phyloP scores from a whole-genome alignment of 2,888 invertebrate species.

The Clanis bilineata region DNA sequence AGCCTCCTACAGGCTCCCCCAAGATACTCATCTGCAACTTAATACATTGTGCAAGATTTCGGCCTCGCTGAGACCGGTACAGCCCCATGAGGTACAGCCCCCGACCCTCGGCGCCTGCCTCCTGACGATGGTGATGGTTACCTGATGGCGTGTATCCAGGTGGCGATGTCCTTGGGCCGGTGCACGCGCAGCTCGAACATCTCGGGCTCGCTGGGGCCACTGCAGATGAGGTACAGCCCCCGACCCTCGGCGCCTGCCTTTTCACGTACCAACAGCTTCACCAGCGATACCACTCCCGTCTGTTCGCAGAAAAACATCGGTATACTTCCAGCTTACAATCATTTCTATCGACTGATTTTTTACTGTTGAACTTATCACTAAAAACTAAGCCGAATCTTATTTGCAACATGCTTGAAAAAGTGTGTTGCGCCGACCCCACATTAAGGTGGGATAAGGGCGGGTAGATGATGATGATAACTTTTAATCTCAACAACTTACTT shows the following conservation, averaged over 20 bases:
- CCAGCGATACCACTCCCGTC: slow-evolving; percentile 96
- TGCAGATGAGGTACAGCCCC: slow-evolving; percentile 96
- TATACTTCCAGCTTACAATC: too few species aligned
- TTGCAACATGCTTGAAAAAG: too few species aligned
- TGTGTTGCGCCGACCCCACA: too few species aligned
- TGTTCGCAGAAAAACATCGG: slow-evolving; percentile 45
- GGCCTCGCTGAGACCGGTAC: slow-evolving; percentile 94
- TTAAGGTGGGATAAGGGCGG: too few species aligned
- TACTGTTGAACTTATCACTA: too few species aligned
- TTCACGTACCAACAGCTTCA: slow-evolving; percentile 95
- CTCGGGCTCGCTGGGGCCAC: slow-evolving; percentile 95
- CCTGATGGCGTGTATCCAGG: slow-evolving; percentile 95
- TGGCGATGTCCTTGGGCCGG: slow-evolving; percentile 93
- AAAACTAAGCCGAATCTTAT: too few species aligned
- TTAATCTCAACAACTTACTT: too few species aligned
- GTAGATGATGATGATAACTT: too few species aligned
- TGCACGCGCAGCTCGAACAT: slow-evolving; percentile 97
- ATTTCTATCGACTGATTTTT: too few species aligned
- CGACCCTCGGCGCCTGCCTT: slow-evolving; percentile 96
- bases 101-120: slow-evolving; percentile 94
- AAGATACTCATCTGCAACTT: too few species aligned
- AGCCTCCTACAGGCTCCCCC: too few species aligned
- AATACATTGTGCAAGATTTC: too few species aligned
- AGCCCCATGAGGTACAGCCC: slow-evolving; percentile 97
- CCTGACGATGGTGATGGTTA: slow-evolving; percentile 85